Evolutionary conservation across 2,797 vertebrate genomes (phyloP).

Genomic region (Petrocephalus schoutedeni): DNA sequence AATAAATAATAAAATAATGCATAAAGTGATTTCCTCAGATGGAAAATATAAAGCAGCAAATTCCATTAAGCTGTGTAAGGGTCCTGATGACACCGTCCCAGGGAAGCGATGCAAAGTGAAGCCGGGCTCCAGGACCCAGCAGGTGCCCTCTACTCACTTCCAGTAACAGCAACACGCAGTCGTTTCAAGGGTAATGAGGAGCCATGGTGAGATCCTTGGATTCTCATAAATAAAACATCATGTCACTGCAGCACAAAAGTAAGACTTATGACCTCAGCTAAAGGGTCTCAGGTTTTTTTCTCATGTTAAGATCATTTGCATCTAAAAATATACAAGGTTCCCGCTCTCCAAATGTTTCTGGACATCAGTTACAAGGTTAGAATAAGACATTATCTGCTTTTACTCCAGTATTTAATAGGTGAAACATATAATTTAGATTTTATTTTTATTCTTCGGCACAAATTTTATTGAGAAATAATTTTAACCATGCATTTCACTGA

Average conservation of each 20-base stretch:
- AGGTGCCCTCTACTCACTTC: background rate
- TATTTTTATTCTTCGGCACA: background rate
- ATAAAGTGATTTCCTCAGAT: background rate
- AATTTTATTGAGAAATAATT: background rate
- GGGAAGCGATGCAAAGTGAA: background rate
- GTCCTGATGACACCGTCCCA: background rate
- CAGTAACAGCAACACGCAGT: background rate
- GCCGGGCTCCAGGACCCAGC: background rate
- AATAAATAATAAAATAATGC: background rate
- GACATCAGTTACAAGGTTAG: background rate
- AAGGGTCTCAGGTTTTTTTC: background rate
- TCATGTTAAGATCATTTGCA: background rate
- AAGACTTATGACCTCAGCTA: background rate
- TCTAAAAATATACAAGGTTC: background rate
- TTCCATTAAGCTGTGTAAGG: background rate
- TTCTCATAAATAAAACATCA: background rate
- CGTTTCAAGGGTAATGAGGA: background rate
- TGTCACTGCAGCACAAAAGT: background rate
- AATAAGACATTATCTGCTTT: background rate
- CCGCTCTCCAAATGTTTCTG: background rate
- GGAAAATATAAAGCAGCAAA: constrained; percentile 1
- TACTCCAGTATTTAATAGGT: background rate
- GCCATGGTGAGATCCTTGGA: background rate
- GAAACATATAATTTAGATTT: background rate
- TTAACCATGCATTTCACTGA: background rate